Evolutionary conservation across 2,888 invertebrate species (phyloP), one percentile per base, ranked within the genome.

Genomic region (Pherbina coryleti): DNA sequence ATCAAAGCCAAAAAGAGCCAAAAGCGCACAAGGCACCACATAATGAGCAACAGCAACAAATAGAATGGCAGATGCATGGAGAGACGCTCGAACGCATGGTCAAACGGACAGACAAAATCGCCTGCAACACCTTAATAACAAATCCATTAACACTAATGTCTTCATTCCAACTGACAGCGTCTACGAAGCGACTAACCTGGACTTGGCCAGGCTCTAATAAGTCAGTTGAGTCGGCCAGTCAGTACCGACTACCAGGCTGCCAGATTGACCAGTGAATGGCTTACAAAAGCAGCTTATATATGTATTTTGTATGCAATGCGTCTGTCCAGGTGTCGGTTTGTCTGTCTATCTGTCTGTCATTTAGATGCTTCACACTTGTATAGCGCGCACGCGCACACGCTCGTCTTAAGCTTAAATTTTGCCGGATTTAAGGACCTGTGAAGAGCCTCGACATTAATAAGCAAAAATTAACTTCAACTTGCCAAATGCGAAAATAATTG

Each of bases 81-180:
- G 5, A 62, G n/a, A n/a, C 28, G n/a, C 17, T 28, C 28, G 14
- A 34, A 31, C 31, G 31, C 14, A 51, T 69, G 49, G 25, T 51
- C 49, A 69, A 37, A 53, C 37, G n/a, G 19, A 55, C 67, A 62
- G 73, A 74, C 60, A 34, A 82, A 82, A 84, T 84, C 82, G 82
- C 80, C 81, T 82, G 83, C 79, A 83, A 83, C 83, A 86, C 85
- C 86, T 88, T 89, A 88, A 88, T 89, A 89, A 89, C 89, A 89
- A 88, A 87, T 89, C 87, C 88, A 89, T 89, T 89, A 89, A 86
- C 85, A 85, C 85, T 88, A 89, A 89, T 89, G 89, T 89, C 89
- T 89, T 89, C 88, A 89, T 89, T 88, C 86, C 86, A 85, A 86
- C 86, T 88, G 89, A 87, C 89, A 87, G 89, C 25, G 55, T 74